Evolutionary conservation across 2,797 vertebrate genomes (phyloP), one percentile per base, ranked within the genome.

Genomic region (Gymnopithys bicolor): DNA sequence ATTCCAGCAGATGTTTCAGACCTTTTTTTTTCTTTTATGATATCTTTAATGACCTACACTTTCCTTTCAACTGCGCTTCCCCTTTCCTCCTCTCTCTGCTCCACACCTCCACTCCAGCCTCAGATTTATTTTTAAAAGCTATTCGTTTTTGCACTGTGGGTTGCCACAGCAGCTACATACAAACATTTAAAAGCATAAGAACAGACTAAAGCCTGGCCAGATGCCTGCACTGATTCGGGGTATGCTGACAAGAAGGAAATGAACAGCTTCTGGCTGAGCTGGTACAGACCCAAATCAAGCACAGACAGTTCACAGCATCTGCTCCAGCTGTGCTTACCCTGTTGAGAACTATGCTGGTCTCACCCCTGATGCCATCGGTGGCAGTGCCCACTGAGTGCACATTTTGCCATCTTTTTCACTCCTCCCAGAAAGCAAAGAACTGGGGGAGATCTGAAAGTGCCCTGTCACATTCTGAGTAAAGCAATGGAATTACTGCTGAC

Each of bases 11-110:
- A 90, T 86, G 69, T 90, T 93, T 93, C 15, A 30, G 75, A 13
- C 10, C 21, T 46, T 63, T 48, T 87, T 28, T 52, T 45, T 33
- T 4, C 19, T 75, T 92, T 91, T 63, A 76, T 75, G 77, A 76
- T 74, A 94, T 35, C 28, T 79, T 90, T 37, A 78, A 88, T 37
- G 80, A 89, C 70, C 67, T 37, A 5, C 0, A 3, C 69, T 94
- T 96, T 95, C 60, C 90, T 93, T 92, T 85, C 69, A 85, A 81
- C 46, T 69, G 46, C 73, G 89, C 79, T 94, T 95, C 85, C 70
- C 41, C 64, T 94, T 88, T 92, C 82, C 76, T 93, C 87, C 86
- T 90, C 74, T 43, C 62, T 59, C 55, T 66, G 41, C 81, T 89
- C 86, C 88, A 60, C 41, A 88, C 45, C 73, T 73, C 66, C 70